These are phyloP conservation scores for Sapayoa aenigma DNA, from an alignment of 2,113 vertebrate species.

Conservation along the genomic window DNA sequence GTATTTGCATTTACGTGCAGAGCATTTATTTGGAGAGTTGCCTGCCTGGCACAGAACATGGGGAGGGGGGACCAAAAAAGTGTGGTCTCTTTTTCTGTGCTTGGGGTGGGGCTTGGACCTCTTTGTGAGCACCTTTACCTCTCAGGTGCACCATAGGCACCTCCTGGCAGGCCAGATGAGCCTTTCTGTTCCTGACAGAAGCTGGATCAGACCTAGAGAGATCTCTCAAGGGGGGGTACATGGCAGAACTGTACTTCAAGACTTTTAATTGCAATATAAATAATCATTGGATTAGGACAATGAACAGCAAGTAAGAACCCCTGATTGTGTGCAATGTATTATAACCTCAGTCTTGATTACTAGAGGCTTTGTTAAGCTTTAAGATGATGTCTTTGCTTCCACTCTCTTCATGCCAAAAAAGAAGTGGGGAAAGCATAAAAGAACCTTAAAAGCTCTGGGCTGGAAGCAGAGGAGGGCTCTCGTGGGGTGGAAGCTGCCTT, in stretches of 20 bases:
- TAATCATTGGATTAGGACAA: neutral
- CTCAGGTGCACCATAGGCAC: neutral
- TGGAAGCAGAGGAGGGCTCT: neutral
- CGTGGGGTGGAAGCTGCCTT: neutral
- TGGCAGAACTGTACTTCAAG: neutral
- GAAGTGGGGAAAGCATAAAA: neutral
- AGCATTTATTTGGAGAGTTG: conserved; percentile 44
- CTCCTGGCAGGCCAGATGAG: neutral
- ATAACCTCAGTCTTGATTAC: neutral
- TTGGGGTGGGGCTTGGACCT: neutral
- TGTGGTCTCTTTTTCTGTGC: neutral
- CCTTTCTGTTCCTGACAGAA: neutral
- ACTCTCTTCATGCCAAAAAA: neutral
- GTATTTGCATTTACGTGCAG: conserved; percentile 28
- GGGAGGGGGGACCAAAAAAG: neutral
- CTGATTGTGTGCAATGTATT: neutral
- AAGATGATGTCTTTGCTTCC: neutral
- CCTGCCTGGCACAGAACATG: neutral
- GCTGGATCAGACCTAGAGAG: neutral
- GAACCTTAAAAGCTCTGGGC: neutral
- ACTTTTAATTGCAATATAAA: neutral
- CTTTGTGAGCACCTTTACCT: neutral
- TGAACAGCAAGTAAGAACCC: neutral
- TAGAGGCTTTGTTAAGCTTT: neutral
- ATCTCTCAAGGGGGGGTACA: neutral